Evolutionary conservation across 2,113 vertebrate species (phyloP).

Genomic region (Pterophyllum scalare): DNA sequence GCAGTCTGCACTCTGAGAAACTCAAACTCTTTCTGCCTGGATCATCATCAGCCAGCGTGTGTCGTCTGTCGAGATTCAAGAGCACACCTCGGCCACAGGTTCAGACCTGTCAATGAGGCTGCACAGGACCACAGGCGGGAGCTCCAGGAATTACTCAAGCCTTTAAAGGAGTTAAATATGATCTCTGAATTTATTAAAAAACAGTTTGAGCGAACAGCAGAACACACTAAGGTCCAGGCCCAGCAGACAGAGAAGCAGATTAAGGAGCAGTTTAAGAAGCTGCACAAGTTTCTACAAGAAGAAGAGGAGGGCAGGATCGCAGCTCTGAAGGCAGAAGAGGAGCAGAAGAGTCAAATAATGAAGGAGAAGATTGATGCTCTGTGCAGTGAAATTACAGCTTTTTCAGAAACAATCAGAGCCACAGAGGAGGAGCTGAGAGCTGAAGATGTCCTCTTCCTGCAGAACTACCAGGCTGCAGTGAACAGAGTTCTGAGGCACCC

Average conservation of each 20-base stretch:
- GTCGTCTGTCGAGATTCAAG: slow-evolving; percentile 41
- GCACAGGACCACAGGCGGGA: not conserved
- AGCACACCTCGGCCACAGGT: slow-evolving; percentile 26
- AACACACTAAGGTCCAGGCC: slow-evolving; percentile 5
- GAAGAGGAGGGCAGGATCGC: slow-evolving; percentile 24
- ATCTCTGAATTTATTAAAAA: not conserved
- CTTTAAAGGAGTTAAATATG: not conserved
- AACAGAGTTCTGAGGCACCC: not conserved
- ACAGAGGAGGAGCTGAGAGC: slow-evolving; percentile 6
- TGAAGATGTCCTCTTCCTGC: not conserved
- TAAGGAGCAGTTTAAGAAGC: slow-evolving; percentile 1
- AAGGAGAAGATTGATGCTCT: slow-evolving; percentile 10
- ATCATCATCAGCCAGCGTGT: slow-evolving; percentile 28
- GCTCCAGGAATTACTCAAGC: not conserved
- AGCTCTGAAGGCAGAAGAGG: slow-evolving; percentile 7
- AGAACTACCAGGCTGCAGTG: not conserved
- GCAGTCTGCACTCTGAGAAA: slow-evolving; percentile 31
- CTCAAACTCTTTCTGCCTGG: slow-evolving; percentile 50
- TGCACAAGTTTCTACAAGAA: slow-evolving; percentile 2
- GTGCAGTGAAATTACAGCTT: not conserved
- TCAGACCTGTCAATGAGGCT: slow-evolving; percentile 7
- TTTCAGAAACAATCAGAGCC: slow-evolving; percentile 3
- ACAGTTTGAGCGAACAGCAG: not conserved
- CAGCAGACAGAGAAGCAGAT: slow-evolving; percentile 10
- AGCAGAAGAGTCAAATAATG: not conserved